Conservation (phyloP, 64 coral and sea anemone genomes). For the Catalaphyllia jardinei region DNA sequence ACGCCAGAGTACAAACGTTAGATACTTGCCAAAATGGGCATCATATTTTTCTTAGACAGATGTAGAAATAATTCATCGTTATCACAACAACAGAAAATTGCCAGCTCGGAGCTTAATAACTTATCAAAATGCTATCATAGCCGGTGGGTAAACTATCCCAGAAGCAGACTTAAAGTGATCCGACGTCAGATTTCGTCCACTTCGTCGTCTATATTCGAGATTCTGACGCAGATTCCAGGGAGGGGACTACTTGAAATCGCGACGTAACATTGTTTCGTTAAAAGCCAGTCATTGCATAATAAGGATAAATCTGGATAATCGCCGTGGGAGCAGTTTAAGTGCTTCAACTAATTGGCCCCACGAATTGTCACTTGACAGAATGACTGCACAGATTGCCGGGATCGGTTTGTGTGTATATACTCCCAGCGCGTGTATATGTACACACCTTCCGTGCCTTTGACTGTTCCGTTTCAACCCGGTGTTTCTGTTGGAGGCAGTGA, state of each 20-base stretch:
- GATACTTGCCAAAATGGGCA: neutral
- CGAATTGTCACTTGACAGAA: neutral
- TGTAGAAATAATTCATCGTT: neutral
- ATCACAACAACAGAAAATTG: neutral
- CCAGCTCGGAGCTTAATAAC: neutral
- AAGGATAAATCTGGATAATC: neutral
- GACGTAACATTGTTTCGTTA: neutral
- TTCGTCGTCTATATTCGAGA: neutral
- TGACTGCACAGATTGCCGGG: neutral
- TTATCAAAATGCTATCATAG: neutral
- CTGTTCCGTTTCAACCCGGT: neutral
- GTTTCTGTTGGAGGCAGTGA: neutral
- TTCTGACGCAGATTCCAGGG: conserved; percentile 1
- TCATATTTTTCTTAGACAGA: neutral
- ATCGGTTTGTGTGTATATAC: neutral
- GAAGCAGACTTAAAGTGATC: conserved; percentile 20
- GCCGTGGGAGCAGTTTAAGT: neutral
- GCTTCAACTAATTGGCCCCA: neutral
- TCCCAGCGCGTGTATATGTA: neutral
- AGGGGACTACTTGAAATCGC: neutral
- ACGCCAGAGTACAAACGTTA: too few relatives aligned
- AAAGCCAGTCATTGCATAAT: neutral
- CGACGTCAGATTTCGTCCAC: neutral
- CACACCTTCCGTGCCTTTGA: neutral
- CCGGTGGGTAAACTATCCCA: neutral